Evolutionary conservation across 2,888 invertebrate genomes (phyloP).

Genomic region (Tinea trinotella): DNA sequence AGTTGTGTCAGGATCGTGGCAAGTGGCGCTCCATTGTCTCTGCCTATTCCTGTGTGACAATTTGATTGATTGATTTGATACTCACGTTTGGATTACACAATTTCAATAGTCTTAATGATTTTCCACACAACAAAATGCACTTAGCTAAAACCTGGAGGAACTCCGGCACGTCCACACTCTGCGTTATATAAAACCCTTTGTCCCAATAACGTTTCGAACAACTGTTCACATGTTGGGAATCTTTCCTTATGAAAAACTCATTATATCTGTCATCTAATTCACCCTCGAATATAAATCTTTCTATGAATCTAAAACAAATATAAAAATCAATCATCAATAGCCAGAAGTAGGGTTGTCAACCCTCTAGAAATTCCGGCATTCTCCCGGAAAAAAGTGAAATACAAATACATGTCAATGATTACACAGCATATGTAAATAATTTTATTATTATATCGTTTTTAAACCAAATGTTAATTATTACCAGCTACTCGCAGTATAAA

Average conservation of each 20-base stretch:
- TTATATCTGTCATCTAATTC: conserved; percentile 83
- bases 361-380: too few relatives aligned
- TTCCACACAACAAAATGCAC: conserved; percentile 81
- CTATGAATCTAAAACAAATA: conserved; percentile 72
- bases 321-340: neutral
- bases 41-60: too few relatives aligned
- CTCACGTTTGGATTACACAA: conserved; percentile 79
- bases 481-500: too few relatives aligned
- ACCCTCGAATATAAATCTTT: conserved; percentile 90
- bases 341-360: too few relatives aligned
- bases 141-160: conserved; percentile 76
- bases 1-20: too few relatives aligned
- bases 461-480: too few relatives aligned
- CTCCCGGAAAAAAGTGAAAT: too few relatives aligned
- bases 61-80: too few relatives aligned
- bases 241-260: conserved; percentile 87
- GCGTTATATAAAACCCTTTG: conserved; percentile 69
- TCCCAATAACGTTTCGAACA: conserved; percentile 79
- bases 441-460: too few relatives aligned
- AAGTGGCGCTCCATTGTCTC: too few relatives aligned
- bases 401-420: too few relatives aligned
- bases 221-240: conserved; percentile 75
- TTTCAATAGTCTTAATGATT: conserved; percentile 79
- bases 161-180: conserved; percentile 74
- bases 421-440: too few relatives aligned